Percentiles rank a stretch among this genome's conserved stretches.
These are phyloP conservation scores for Seriola quinqueradiata DNA, from an alignment of 2,113 vertebrate genomes.

Conservation along the genomic window DNA sequence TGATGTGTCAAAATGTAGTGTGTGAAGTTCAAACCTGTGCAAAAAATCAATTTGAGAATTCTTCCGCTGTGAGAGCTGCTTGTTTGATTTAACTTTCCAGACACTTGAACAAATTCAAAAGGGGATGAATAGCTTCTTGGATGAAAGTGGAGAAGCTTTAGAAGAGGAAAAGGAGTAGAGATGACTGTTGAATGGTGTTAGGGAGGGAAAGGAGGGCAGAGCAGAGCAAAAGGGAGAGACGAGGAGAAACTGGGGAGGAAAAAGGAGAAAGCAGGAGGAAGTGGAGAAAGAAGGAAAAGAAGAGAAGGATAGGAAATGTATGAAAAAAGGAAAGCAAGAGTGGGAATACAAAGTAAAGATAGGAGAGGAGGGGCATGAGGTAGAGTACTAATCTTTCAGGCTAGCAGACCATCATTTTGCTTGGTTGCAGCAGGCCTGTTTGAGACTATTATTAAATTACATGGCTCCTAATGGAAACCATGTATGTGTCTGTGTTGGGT, in stretches of 20 bases:
- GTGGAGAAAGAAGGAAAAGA: neutral
- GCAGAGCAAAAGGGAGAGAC: neutral
- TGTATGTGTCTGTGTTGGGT: constrained; percentile 60
- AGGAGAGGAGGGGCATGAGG: constrained; percentile 12
- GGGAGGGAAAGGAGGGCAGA: neutral
- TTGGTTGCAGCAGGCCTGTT: constrained; percentile 60
- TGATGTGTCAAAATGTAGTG: neutral
- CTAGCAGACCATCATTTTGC: constrained; percentile 53
- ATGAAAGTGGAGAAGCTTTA: neutral
- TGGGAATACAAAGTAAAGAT: neutral
- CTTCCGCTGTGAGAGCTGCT: constrained; percentile 19
- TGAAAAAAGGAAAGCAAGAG: neutral
- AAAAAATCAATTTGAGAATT: constrained; percentile 28
- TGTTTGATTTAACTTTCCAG: constrained; percentile 33
- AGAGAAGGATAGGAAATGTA: neutral
- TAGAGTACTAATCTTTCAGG: constrained; percentile 37
- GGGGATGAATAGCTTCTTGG: constrained; percentile 1
- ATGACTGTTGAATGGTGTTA: neutral
- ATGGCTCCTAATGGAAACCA: constrained; percentile 72
- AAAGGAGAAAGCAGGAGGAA: neutral
- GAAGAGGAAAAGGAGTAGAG: neutral
- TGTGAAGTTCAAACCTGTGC: constrained; percentile 7
- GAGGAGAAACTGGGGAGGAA: neutral
- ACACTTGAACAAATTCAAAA: constrained; percentile 10
- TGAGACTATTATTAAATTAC: constrained; percentile 76